These are phyloP conservation scores for Pycnomerus fuliginosus DNA, from an alignment of 2,888 invertebrate genomes.

Conservation along the genomic window DNA sequence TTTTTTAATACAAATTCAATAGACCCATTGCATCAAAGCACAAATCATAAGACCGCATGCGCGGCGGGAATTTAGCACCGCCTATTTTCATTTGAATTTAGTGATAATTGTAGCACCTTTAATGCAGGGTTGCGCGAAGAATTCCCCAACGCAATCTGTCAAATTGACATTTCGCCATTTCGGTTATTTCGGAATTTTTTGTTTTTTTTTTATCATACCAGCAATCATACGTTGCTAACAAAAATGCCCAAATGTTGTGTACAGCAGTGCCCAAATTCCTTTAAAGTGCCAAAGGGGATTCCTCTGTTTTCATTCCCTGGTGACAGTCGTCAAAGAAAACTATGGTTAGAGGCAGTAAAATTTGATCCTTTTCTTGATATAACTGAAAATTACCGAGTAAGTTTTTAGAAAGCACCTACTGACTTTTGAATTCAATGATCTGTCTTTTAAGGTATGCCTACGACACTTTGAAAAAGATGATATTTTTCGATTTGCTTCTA, in stretches of 20 bases:
- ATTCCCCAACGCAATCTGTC: too few relatives aligned
- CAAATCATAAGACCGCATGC: too few relatives aligned
- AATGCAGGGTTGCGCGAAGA: too few relatives aligned
- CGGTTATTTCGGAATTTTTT: too few relatives aligned
- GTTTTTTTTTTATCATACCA: too few relatives aligned
- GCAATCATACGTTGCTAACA: too few relatives aligned
- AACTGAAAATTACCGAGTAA: slow-evolving; percentile 1
- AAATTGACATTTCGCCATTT: too few relatives aligned
- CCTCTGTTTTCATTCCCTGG: slow-evolving; percentile 2
- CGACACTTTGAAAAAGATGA: slow-evolving; percentile 2
- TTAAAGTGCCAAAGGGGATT: neutral
- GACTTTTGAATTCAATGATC: neutral
- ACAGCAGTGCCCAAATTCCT: neutral
- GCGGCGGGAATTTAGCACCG: too few relatives aligned
- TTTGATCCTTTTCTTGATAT: slow-evolving; percentile 1
- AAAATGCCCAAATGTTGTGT: slow-evolving; percentile 1
- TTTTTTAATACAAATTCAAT: too few relatives aligned
- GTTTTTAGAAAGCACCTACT: neutral
- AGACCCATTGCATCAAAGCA: too few relatives aligned
- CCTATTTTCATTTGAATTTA: too few relatives aligned
- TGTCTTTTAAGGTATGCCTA: slow-evolving; percentile 1
- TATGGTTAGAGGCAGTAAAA: slow-evolving; percentile 5
- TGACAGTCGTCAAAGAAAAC: neutral
- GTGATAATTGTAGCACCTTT: too few relatives aligned
- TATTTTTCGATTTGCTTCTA: slow-evolving; percentile 4